Conservation (phyloP, 2,113 vertebrate genomes). For the Erinaceus europaeus region DNA sequence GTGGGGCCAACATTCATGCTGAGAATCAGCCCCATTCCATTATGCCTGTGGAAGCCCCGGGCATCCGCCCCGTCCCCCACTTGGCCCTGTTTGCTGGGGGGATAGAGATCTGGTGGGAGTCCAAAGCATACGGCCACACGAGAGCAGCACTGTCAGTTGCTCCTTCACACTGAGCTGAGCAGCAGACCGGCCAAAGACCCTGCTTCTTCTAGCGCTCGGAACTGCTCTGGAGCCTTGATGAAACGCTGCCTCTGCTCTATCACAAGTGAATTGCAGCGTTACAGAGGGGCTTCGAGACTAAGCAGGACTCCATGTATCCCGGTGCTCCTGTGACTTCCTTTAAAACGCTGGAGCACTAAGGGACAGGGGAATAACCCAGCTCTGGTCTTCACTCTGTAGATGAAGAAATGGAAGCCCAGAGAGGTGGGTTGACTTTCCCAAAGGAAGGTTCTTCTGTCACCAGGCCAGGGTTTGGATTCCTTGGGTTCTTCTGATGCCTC, state of each 20-base stretch:
- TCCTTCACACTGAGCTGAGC: slow-evolving; percentile 69
- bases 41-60: slow-evolving; percentile 75
- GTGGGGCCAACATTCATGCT: slow-evolving; percentile 80
- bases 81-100: slow-evolving; percentile 62
- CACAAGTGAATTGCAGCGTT: neutral
- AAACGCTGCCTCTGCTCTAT: slow-evolving; percentile 41
- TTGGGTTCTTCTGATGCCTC: neutral
- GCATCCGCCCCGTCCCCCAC: no score
- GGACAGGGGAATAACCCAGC: neutral
- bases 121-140: slow-evolving; percentile 49
- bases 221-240: slow-evolving; percentile 42
- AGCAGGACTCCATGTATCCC: neutral
- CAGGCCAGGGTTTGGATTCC: neutral
- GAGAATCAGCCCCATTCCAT: slow-evolving; percentile 78
- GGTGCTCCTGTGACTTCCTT: neutral
- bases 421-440: neutral
- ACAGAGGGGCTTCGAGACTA: neutral
- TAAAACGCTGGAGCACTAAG: neutral
- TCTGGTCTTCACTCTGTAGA: neutral
- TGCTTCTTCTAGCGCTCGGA: slow-evolving; percentile 43
- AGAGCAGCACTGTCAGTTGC: slow-evolving; percentile 65
- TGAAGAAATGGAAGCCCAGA: neutral
- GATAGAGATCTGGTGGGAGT: slow-evolving; percentile 53
- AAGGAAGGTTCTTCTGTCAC: neutral
- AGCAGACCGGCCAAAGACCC: slow-evolving; percentile 58